These are phyloP conservation scores for Furnarius figulus DNA, from an alignment of 2,113 vertebrate species.

Conservation along the genomic window DNA sequence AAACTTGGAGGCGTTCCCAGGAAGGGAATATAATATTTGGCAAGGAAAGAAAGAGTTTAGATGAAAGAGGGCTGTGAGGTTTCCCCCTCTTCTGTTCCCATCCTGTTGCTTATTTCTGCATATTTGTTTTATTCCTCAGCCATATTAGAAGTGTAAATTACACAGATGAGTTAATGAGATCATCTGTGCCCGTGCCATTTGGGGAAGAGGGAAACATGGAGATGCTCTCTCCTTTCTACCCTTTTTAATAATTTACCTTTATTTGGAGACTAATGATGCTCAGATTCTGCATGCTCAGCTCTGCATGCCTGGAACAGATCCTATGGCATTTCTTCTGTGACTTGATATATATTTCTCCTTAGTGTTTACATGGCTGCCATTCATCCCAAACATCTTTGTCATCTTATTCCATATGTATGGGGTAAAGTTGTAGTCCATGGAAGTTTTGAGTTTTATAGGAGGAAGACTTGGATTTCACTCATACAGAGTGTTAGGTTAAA, in stretches of 20 bases:
- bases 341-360: background rate
- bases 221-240: background rate
- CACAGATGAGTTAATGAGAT: constrained; percentile 63
- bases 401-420: background rate
- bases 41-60: constrained; percentile 34
- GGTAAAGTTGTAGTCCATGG: background rate
- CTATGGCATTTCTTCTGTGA: background rate
- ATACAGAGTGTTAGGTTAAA: background rate
- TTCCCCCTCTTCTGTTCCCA: background rate
- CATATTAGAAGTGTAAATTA: constrained; percentile 53
- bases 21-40: constrained; percentile 54
- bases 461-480: background rate
- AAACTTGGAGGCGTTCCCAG: constrained; percentile 62
- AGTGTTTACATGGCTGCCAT: background rate
- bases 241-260: background rate
- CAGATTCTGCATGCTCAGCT: background rate
- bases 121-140: constrained; percentile 54
- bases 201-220: constrained; percentile 5
- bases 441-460: background rate
- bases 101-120: constrained; percentile 58
- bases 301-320: background rate
- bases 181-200: constrained; percentile 12
- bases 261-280: background rate
- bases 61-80: constrained; percentile 42
- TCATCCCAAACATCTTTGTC: background rate